Conservation (phyloP, 2,888 invertebrate species). For the Nomada ferruginata region DNA sequence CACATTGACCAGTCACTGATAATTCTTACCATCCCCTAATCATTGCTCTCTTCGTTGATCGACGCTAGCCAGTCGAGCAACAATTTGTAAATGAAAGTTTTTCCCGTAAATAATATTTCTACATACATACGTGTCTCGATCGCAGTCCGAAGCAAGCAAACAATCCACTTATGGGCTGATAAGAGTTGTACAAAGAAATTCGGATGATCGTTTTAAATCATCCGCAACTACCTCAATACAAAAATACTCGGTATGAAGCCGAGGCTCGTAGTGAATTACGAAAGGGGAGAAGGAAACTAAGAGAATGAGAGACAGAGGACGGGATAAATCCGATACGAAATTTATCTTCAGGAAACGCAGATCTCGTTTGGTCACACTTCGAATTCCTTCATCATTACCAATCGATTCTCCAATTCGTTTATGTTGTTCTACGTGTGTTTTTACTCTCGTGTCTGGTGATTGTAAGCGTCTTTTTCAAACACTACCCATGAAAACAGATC, state of each 20-base stretch:
- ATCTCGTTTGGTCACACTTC: conserved; percentile 37
- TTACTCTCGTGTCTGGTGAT: conserved; percentile 32
- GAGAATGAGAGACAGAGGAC: conserved; percentile 1
- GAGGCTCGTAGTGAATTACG: conserved; percentile 42
- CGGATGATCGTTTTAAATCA: conserved; percentile 44
- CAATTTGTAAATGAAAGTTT: conserved; percentile 43
- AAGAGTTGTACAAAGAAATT: conserved; percentile 57
- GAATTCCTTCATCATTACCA: conserved; percentile 34
- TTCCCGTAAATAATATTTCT: conserved; percentile 45
- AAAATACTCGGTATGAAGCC: conserved; percentile 62
- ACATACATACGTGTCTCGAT: conserved; percentile 54
- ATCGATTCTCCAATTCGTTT: conserved; percentile 33
- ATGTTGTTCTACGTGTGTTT: conserved; percentile 35
- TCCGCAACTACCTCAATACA: conserved; percentile 59
- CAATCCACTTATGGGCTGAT: conserved; percentile 32
- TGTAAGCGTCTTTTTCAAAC: conserved; percentile 19
- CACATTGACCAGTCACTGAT: conserved; percentile 45
- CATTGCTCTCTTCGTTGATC: conserved; percentile 52
- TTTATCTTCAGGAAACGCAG: conserved; percentile 32
- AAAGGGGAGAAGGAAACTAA: conserved; percentile 4
- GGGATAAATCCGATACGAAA: conserved; percentile 4
- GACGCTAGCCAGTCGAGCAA: conserved; percentile 33
- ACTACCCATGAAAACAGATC: conserved; percentile 1
- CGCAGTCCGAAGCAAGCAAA: conserved; percentile 32
- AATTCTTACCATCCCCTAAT: conserved; percentile 47